Evolutionary conservation across 2,888 invertebrate species (phyloP).

Genomic region (Brachynemurus nebulosus): DNA sequence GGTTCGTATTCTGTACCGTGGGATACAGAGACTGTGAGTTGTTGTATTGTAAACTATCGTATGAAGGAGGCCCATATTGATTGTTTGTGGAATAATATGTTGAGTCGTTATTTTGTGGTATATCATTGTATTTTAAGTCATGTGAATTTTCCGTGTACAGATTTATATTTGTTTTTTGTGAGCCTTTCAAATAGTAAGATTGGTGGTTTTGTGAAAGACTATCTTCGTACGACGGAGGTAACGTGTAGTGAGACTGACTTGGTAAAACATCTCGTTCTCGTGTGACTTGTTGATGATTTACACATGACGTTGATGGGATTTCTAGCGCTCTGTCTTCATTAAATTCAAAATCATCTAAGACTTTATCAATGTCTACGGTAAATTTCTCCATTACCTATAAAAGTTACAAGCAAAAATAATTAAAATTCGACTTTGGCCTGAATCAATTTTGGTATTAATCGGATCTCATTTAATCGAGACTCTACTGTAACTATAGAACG

Average conservation of each 20-base stretch:
- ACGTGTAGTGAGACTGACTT: too few species aligned
- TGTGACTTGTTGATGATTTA: slow-evolving; percentile 10
- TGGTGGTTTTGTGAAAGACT: background rate
- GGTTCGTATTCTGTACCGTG: background rate
- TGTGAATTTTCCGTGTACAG: background rate
- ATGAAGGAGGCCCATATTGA: background rate
- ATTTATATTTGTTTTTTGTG: background rate
- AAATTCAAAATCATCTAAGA: slow-evolving; percentile 70
- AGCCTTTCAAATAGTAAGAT: slow-evolving; percentile 2
- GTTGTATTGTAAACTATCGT: background rate
- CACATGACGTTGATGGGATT: slow-evolving; percentile 8
- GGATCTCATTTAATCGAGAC: too few species aligned
- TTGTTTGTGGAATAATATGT: background rate
- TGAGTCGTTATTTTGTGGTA: background rate
- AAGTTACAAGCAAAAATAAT: slow-evolving; percentile 1
- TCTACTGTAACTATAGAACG: too few species aligned
- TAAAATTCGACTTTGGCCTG: too few species aligned
- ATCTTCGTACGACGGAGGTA: background rate
- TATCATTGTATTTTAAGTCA: too few species aligned
- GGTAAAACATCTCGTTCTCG: slow-evolving; percentile 1
- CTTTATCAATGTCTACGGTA: slow-evolving; percentile 65
- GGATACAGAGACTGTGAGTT: too few species aligned
- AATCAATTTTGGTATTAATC: too few species aligned
- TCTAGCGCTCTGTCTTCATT: slow-evolving; percentile 36
- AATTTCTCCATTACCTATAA: slow-evolving; percentile 29